These are phyloP conservation scores for Paramuricea clavata DNA, from an alignment of 92 coral and sea anemone species.

Conservation along the genomic window DNA sequence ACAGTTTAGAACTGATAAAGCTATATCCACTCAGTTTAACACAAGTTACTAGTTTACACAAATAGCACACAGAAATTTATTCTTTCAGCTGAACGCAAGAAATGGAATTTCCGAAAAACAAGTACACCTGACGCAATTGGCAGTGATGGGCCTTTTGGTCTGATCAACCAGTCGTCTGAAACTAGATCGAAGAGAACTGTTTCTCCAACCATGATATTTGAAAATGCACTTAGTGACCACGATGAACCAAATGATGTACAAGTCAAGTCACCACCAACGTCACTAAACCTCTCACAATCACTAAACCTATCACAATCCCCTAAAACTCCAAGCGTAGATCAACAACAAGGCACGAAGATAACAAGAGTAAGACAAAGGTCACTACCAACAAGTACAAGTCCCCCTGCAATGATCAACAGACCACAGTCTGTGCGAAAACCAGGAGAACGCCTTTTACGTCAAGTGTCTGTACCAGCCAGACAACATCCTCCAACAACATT, in stretches of 20 bases:
- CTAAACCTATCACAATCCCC: slow-evolving; percentile 5
- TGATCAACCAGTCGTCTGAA: slow-evolving; percentile 38
- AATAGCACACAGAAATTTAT: not conserved
- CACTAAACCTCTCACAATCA: not conserved
- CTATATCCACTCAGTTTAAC: too few relatives aligned
- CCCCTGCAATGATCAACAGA: slow-evolving; percentile 27
- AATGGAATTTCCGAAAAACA: slow-evolving; percentile 48
- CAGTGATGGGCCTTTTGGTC: slow-evolving; percentile 31
- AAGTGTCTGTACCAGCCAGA: slow-evolving; percentile 12
- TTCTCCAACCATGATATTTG: slow-evolving; percentile 43
- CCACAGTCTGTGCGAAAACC: slow-evolving; percentile 19
- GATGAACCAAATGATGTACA: slow-evolving; percentile 6
- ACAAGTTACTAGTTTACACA: too few relatives aligned
- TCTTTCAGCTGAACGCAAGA: slow-evolving; percentile 29
- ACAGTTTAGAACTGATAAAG: too few relatives aligned
- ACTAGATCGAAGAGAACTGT: slow-evolving; percentile 1
- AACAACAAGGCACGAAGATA: not conserved
- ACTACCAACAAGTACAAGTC: slow-evolving; percentile 28
- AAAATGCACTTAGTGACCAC: slow-evolving; percentile 22
- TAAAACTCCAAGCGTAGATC: not conserved
- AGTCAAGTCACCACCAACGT: slow-evolving; percentile 20
- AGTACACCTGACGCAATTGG: not conserved
- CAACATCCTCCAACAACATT: not conserved
- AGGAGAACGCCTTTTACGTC: slow-evolving; percentile 14
- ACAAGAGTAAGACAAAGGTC: slow-evolving; percentile 17